Evolutionary conservation across 2,797 vertebrate species (phyloP), one percentile per base, ranked within the genome.

Genomic region (Semotilus atromaculatus): DNA sequence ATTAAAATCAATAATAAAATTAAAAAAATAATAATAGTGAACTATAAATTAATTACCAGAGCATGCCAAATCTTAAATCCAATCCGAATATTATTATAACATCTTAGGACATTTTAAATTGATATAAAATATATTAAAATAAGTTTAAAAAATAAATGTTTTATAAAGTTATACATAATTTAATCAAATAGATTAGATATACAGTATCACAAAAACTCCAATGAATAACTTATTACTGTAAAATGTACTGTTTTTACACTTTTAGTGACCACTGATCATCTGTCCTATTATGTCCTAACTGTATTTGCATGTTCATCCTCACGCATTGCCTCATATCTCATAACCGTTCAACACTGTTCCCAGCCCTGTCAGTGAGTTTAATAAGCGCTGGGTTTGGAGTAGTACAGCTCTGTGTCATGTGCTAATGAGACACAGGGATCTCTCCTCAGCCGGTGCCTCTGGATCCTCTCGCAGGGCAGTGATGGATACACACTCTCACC

Each of bases 381-480:
- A 55, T 71, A 72, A 60, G 80, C 3, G 11, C 0, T 3, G 29
- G 34, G 36, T 53, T 73, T 45, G 0, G 6, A 64, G 10, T 1
- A 40, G 34, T 36, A 0, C 0, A 29, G 26, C 26, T 31, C 14
- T 31, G 26, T 81, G 76, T 80, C 83, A 67, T 45, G 34, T 55
- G 66, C 72, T 89, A 89, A 89, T 85, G 81, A 89, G 81, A 40
- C 40, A 31, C 72, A 66, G 64, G 62, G 45, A 82, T 78, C 53
- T 81, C 43, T 38, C 48, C 64, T 40, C 34, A 38, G 58, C 60
- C 66, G 62, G 64, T 62, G 72, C 23, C 67, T 82, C 55, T 6
- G 45, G 68, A 71, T 80, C 43, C 68, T 70, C 66, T 76, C 34
- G 23, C 40, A 64, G 3, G 38, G 80, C 38, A 31, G 64, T 87